Percentiles rank a stretch among this genome's conserved stretches.
phyloP scores from a whole-genome alignment of 2,888 invertebrate genomes.

The Drosophila aldrichi region DNA sequence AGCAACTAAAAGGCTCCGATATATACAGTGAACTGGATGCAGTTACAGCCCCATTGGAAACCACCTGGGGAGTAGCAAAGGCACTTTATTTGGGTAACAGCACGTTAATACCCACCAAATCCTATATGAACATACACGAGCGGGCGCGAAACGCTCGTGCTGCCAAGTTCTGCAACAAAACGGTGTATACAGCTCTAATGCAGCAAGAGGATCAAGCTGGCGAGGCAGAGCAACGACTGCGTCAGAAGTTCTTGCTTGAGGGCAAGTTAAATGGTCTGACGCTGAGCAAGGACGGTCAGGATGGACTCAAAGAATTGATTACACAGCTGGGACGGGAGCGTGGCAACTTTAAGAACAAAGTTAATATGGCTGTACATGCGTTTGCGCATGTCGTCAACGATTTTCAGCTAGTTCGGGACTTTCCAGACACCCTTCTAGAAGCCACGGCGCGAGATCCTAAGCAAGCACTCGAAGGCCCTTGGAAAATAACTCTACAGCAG shows the following conservation, averaged over 20 bases:
- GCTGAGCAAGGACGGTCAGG: slow-evolving; percentile 86
- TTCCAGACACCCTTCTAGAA: slow-evolving; percentile 90
- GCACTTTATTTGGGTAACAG: slow-evolving; percentile 92
- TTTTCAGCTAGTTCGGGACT: slow-evolving; percentile 89
- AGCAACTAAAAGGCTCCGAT: slow-evolving; percentile 86
- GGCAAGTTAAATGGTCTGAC: slow-evolving; percentile 93
- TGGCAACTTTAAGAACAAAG: slow-evolving; percentile 89
- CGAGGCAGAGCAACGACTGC: slow-evolving; percentile 87
- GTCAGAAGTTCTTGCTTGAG: slow-evolving; percentile 92
- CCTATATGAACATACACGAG: slow-evolving; percentile 92
- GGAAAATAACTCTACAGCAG: slow-evolving; percentile 92
- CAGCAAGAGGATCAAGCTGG: slow-evolving; percentile 42
- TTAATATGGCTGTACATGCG: slow-evolving; percentile 88
- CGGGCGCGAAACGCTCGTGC: slow-evolving; percentile 91
- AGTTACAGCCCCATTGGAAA: slow-evolving; percentile 90
- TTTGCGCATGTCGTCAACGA: slow-evolving; percentile 90
- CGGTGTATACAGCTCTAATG: slow-evolving; percentile 65
- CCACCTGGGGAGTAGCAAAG: slow-evolving; percentile 95
- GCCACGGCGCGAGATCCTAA: slow-evolving; percentile 88
- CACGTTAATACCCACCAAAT: slow-evolving; percentile 91
- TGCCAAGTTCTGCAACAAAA: slow-evolving; percentile 89
- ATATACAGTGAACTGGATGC: slow-evolving; percentile 92
- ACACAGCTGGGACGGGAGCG: slow-evolving; percentile 87
- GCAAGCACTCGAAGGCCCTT: slow-evolving; percentile 90
- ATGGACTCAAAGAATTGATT: slow-evolving; percentile 87